phyloP scores from a whole-genome alignment of 2,797 vertebrate species.

The Lepidocolaptes lacrymiger region DNA sequence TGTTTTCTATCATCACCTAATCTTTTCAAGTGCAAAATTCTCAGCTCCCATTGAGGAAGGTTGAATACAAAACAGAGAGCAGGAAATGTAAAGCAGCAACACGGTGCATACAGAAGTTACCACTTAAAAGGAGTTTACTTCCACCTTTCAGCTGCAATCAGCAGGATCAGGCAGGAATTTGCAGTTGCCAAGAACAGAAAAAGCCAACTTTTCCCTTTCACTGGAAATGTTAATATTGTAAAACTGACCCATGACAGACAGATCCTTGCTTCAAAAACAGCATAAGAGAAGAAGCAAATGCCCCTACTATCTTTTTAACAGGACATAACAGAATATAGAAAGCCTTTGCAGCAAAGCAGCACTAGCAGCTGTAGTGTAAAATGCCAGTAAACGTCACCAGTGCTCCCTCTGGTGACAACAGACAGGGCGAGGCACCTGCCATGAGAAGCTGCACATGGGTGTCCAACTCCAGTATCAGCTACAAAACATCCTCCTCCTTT shows the following conservation, averaged over 20 bases:
- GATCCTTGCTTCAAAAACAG: not conserved
- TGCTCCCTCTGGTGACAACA: slow-evolving; percentile 64
- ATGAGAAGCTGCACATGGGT: rapidly evolving
- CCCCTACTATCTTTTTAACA: not conserved
- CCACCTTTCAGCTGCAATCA: not conserved
- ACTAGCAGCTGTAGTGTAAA: rapidly evolving
- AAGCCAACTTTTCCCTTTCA: not conserved
- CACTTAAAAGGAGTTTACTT: not conserved
- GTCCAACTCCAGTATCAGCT: not conserved
- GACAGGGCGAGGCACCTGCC: rapidly evolving
- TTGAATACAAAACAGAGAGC: not conserved
- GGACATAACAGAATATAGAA: not conserved
- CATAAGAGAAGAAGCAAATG: not conserved
- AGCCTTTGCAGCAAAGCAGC: rapidly evolving
- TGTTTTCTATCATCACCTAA: not conserved
- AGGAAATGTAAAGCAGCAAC: not conserved
- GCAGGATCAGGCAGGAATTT: not conserved
- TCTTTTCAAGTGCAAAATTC: not conserved
- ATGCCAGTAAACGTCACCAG: not conserved
- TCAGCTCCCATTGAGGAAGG: not conserved
- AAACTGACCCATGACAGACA: not conserved
- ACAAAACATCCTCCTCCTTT: not conserved
- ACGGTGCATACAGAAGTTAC: not conserved
- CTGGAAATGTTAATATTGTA: not conserved
- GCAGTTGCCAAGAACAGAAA: not conserved